Base-by-base conservation (phyloP, 2,113 vertebrate species). In the Limnothrissa miodon region DNA sequence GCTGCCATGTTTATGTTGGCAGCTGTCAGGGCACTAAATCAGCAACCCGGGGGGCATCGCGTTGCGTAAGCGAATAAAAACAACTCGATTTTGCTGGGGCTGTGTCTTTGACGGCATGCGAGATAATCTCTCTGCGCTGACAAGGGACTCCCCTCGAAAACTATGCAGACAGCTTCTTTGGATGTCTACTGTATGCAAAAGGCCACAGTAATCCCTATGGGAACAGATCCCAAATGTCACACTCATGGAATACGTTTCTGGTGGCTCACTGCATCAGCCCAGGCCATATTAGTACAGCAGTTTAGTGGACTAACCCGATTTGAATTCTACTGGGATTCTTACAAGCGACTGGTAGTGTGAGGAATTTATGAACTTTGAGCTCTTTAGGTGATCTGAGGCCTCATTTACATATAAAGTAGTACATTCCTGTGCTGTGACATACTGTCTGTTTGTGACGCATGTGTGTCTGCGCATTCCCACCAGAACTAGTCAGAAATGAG, bases 1-100 rank as follows among this genome's bases (percentile, higher is more conserved):
- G 51, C 51, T 5, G 51, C 82, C 45, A 78, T 87, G 85, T 84
- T 84, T 89, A 74, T 83, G 33, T 83, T 85, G 74, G 70, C 84
- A 66, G 45, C 78, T 33, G 21, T 10, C 53, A 33, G 33, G 15
- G 33, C 33, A 5, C 29, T 33, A 29, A 33, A 36, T 74, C 66
- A 74, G 59, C n/a, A 23, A 48, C 33, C n/a, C n/a, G n/a, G 42
- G 9, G 23, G 45, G n/a, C 25, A 19, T 84, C 44, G 42, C 46
- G 66, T 83, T 85, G 48, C 51, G 23, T 83, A 74, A 74, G 78
- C 39, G 2, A 15, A 81, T 25, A 39, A 25, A 78, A 56, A 25
- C 78, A 5, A 36, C 29, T 36, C 13, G 29, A 15, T 74, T 29
- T 36, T 29, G 29, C 33, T 17, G 10, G 66, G 11, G 11, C 53